These are phyloP conservation scores for Diabrotica virgifera DNA, from an alignment of 1,140 invertebrate species.

Conservation along the genomic window DNA sequence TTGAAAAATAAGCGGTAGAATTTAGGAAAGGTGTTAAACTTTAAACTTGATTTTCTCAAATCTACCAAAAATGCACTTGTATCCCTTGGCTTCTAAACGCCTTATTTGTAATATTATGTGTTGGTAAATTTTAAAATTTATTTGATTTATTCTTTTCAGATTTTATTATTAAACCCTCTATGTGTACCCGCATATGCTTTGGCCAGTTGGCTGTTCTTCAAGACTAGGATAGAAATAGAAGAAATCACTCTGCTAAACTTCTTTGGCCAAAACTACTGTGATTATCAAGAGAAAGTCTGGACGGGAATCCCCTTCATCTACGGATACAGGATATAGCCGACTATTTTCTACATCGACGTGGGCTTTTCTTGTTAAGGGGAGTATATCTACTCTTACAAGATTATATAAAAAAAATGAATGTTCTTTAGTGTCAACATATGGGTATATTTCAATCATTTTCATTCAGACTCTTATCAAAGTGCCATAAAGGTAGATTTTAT, in stretches of 20 bases:
- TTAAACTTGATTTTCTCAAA: no score
- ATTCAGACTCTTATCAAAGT: no score
- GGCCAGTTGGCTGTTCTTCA: constrained; percentile 90
- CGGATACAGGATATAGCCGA: constrained; percentile 59
- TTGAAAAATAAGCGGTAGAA: no score
- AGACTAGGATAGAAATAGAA: constrained; percentile 83
- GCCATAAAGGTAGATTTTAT: no score
- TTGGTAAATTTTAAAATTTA: not conserved
- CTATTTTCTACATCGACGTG: not conserved
- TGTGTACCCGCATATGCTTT: constrained; percentile 79
- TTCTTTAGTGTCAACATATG: no score
- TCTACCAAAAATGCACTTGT: no score
- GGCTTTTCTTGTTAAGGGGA: not conserved
- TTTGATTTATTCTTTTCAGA: constrained; percentile 54
- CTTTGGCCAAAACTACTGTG: constrained; percentile 85
- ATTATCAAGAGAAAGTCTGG: constrained; percentile 83
- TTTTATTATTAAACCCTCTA: constrained; percentile 88
- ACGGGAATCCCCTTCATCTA: constrained; percentile 92
- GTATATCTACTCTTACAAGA: no score
- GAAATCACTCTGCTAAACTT: constrained; percentile 91
- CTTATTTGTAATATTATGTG: no score
- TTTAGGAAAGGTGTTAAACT: no score
- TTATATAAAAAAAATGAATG: no score
- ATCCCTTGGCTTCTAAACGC: no score
- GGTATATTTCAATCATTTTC: no score